A percentile compares a stretch with the other conserved stretches of the same genome.
Conservation (phyloP, 2,888 invertebrate species). For the Sinelater perroti region DNA sequence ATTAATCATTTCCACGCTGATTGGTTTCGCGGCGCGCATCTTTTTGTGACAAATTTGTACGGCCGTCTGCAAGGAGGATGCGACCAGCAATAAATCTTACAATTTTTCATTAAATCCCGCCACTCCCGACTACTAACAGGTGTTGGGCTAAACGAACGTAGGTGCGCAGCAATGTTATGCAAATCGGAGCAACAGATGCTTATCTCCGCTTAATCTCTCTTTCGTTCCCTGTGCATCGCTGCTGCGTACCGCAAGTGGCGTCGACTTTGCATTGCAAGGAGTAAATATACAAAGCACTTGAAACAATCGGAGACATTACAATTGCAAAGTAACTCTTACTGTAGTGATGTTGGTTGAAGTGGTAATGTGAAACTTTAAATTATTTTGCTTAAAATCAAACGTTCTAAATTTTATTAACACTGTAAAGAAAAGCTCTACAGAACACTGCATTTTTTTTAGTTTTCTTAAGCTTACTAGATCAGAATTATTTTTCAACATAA, state of each 20-base stretch:
- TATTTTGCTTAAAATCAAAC: too few relatives aligned
- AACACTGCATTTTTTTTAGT: too few relatives aligned
- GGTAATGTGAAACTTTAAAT: too few relatives aligned
- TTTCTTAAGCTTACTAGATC: too few relatives aligned
- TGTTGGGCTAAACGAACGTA: conserved; percentile 26
- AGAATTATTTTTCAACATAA: too few relatives aligned
- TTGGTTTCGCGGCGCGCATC: conserved; percentile 5
- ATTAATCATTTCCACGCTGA: conserved; percentile 4
- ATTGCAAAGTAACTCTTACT: conserved; percentile 9
- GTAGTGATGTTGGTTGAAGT: neutral
- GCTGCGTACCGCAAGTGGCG: conserved; percentile 1
- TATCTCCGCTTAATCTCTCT: conserved; percentile 32
- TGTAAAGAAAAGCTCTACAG: too few relatives aligned
- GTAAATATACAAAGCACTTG: conserved; percentile 8
- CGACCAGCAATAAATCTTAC: conserved; percentile 9
- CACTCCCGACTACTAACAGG: conserved; percentile 14
- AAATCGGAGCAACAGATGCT: conserved; percentile 38
- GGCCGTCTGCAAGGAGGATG: conserved; percentile 2
- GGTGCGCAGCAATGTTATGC: conserved; percentile 32
- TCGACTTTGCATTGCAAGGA: conserved; percentile 15
- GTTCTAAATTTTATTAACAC: too few relatives aligned
- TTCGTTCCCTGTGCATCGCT: conserved; percentile 21
- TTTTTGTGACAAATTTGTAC: conserved; percentile 6
- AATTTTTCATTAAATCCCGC: conserved; percentile 9
- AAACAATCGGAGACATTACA: neutral